A percentile compares a stretch with the other conserved stretches of the same genome.
These are phyloP conservation scores for Cladopsammia gracilis DNA, from an alignment of 64 coral and sea anemone genomes.

Conservation along the genomic window DNA sequence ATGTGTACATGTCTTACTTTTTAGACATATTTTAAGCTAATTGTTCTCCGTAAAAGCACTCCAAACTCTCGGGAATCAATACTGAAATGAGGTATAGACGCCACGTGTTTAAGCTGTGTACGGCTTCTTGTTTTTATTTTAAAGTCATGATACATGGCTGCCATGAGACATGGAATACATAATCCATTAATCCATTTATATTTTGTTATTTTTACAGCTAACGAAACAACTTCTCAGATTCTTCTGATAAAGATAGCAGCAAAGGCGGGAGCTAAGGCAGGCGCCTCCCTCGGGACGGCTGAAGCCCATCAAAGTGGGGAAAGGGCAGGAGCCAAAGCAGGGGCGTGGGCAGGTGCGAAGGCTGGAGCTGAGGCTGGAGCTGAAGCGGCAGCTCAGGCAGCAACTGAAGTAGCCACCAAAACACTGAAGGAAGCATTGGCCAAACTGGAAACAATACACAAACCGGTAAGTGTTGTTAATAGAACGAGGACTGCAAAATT, in stretches of 20 bases:
- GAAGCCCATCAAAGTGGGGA: constrained; percentile 45
- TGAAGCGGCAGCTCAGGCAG: constrained; percentile 38
- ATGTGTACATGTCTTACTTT: too few species aligned
- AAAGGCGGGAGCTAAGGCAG: constrained; percentile 65
- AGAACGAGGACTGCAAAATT: too few species aligned
- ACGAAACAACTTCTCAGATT: neutral
- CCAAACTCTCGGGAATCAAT: too few species aligned
- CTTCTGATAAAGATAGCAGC: constrained; percentile 47
- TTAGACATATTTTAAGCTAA: too few species aligned
- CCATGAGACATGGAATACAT: too few species aligned
- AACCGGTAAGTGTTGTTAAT: neutral
- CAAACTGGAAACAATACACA: neutral
- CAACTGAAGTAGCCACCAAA: constrained; percentile 49
- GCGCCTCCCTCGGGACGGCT: constrained; percentile 41
- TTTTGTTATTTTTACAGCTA: neutral
- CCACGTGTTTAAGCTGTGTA: too few species aligned
- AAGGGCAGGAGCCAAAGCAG: constrained; percentile 56
- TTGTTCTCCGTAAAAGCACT: too few species aligned
- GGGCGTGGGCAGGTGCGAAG: constrained; percentile 22
- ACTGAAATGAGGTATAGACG: too few species aligned
- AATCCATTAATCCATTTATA: too few species aligned
- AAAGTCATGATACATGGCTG: too few species aligned
- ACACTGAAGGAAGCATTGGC: constrained; percentile 27
- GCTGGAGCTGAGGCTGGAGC: constrained; percentile 67
- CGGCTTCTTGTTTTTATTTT: too few species aligned